A percentile compares a stretch with the other conserved stretches of the same genome.
Evolutionary conservation across 37 sponge, comb jelly and placozoan species (phyloP).

Genomic region (Theonella swinhoei): DNA sequence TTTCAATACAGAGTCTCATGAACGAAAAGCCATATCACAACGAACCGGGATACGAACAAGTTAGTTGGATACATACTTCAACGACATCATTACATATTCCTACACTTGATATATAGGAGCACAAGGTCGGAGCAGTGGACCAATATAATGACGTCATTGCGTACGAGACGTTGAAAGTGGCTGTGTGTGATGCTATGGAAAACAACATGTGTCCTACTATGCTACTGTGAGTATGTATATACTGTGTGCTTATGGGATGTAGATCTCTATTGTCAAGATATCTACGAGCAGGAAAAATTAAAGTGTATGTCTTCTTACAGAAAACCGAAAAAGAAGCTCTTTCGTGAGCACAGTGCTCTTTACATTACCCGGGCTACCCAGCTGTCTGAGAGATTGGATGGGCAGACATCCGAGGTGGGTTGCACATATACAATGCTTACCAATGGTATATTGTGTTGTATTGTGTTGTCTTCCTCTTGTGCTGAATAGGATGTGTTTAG

Average conservation of each 20-base stretch:
- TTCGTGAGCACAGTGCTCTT: conserved; percentile 55
- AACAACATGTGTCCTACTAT: conserved; percentile 38
- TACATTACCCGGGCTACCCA: conserved; percentile 36
- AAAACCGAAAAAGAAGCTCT: not conserved
- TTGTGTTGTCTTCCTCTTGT: no score
- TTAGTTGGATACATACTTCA: no score
- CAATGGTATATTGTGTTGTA: no score
- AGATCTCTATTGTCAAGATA: no score
- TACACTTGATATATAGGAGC: conserved; percentile 46
- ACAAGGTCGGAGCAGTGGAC: conserved; percentile 64
- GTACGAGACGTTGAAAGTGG: conserved; percentile 85
- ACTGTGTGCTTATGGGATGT: not conserved
- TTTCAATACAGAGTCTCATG: conserved; percentile 81
- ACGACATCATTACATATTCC: not conserved
- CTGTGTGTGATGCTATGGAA: conserved; percentile 80
- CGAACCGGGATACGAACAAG: conserved; percentile 78
- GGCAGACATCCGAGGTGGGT: conserved; percentile 50
- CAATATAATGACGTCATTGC: conserved; percentile 73
- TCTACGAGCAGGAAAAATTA: no score
- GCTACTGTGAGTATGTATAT: conserved; percentile 38
- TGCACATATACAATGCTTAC: no score
- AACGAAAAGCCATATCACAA: conserved; percentile 79
- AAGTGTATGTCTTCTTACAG: no score
- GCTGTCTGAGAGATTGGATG: conserved; percentile 37
- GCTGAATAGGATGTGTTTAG: conserved; percentile 79